These are phyloP conservation scores for Basileuterus tristriatus DNA, from an alignment of 2,797 vertebrate genomes.

Conservation along the genomic window DNA sequence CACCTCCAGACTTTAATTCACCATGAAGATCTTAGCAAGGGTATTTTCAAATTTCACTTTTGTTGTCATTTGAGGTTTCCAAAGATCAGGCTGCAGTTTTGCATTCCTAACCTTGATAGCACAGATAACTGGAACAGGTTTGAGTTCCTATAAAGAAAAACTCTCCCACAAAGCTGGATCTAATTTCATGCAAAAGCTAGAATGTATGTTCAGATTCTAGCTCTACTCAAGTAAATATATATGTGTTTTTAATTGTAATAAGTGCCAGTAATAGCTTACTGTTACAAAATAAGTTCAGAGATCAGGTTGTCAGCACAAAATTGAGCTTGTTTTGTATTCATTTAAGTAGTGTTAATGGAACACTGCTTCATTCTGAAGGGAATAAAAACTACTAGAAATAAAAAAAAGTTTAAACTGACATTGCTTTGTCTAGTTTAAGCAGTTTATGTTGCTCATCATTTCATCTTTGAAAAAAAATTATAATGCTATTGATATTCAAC, in stretches of 20 bases:
- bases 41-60: background rate
- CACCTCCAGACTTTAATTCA: background rate
- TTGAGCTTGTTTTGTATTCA: background rate
- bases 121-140: background rate
- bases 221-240: background rate
- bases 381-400: background rate
- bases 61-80: background rate
- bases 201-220: background rate
- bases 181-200: background rate
- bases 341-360: background rate
- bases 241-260: background rate
- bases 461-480: background rate
- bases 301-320: background rate
- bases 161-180: background rate
- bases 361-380: background rate
- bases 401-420: background rate
- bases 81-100: background rate
- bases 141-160: background rate
- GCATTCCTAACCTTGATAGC: background rate
- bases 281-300: background rate
- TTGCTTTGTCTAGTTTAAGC: background rate
- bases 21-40: background rate
- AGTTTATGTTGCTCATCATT: background rate
- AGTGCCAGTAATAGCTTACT: background rate
- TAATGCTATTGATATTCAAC: background rate